Base-by-base conservation (phyloP, 2,888 invertebrate genomes). In the Plagodis pulveraria region DNA sequence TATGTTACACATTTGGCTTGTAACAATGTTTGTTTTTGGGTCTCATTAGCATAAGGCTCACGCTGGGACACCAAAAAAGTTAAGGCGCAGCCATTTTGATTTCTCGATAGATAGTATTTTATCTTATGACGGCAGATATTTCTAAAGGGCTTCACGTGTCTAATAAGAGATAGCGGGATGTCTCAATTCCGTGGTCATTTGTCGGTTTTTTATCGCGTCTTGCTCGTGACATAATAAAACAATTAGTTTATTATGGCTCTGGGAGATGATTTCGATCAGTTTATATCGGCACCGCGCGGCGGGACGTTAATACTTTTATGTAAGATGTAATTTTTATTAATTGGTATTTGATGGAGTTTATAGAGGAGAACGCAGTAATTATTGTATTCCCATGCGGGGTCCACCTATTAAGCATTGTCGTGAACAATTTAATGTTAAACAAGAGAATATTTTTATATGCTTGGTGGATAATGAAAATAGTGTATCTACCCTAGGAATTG, bases 21-120 rank as follows among this genome's bases (percentile, higher is more conserved):
- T 90, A 90, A 87, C 90, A 87, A 89, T 90, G 90, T 92, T 92
- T 92, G 92, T 92, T 92, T 91, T 91, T 88, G 86, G 84, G 84
- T 64, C 84, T 90, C 89, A 91, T 92, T 92, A 91, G 88, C 92
- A 91, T 91, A 91, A 83, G 74, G 71, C 83, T 81, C 91, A 89
- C 75, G 89, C 88, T 91, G 91, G 65, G 89, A 80, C 67, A 60
- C 73, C 76, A 84, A 83, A 83, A 85, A 83, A 79, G 73, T 76
- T 65, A 71, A 74, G 73, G 76, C 70, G 76, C 81, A 77, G 80
- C 85, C 83, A 87, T 88, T 83, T 85, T 83, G 81, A 84, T 86
- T 81, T 82, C 77, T 78, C 72, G 82, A 87, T 89, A 85, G 83
- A 76, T 72, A 73, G 69, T 76, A 78, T 83, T 83, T 83, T 84